Evolutionary conservation across 2,797 vertebrate species (phyloP).

Genomic region (Poeciliopsis turneri): DNA sequence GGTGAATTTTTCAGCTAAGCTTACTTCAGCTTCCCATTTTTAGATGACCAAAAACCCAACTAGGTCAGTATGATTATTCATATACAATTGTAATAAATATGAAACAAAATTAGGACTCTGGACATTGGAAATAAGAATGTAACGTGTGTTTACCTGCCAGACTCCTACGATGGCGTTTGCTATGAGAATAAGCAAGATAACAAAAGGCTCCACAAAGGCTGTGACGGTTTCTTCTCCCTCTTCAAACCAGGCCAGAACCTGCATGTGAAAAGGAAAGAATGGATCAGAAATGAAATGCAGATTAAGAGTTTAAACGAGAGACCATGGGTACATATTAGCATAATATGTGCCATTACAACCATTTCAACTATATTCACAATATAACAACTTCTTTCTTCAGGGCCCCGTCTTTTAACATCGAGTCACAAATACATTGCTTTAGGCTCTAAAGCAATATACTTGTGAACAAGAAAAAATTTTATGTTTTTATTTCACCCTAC

Average conservation of each 20-base stretch:
- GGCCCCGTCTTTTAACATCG: not conserved
- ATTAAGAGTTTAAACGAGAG: conserved; percentile 6
- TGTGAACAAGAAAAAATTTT: not conserved
- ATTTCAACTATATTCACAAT: not conserved
- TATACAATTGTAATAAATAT: not conserved
- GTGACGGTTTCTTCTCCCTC: conserved; percentile 98
- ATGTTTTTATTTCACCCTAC: not conserved
- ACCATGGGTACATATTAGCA: not conserved
- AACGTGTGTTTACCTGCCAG: conserved; percentile 91
- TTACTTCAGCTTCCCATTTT: not conserved
- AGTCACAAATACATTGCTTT: too few species aligned
- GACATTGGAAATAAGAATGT: not conserved
- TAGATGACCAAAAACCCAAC: not conserved
- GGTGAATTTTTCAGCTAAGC: not conserved
- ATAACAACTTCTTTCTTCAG: not conserved
- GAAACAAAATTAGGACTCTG: not conserved
- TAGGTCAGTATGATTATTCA: not conserved
- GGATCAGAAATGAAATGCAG: not conserved
- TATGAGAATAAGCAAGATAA: conserved; percentile 98
- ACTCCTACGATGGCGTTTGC: conserved; percentile 98
- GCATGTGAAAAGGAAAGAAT: conserved; percentile 32
- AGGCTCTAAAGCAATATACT: not conserved
- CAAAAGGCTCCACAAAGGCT: conserved; percentile 98
- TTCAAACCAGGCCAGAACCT: conserved; percentile 99
- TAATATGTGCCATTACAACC: not conserved